These are phyloP conservation scores for Priocnemis perturbator DNA, from an alignment of 2,888 invertebrate species.

Conservation along the genomic window DNA sequence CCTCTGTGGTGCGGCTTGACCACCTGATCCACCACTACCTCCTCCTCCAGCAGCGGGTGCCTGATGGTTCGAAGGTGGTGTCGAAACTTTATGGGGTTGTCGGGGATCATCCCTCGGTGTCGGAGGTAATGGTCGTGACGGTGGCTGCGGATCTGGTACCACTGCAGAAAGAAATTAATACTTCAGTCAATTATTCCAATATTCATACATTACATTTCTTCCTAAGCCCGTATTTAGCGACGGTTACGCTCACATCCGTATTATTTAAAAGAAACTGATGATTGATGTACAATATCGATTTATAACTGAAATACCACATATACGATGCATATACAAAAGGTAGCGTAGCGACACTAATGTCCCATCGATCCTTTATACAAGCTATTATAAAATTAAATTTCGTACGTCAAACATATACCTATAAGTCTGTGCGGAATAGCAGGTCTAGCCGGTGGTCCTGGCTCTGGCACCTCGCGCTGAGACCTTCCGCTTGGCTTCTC, in stretches of 20 bases:
- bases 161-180: slow-evolving; percentile 72
- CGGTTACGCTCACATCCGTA: neutral
- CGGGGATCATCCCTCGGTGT: slow-evolving; percentile 83
- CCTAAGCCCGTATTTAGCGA: neutral
- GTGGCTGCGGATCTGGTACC: slow-evolving; percentile 91
- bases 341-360: no score
- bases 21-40: slow-evolving; percentile 64
- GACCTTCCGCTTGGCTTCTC: slow-evolving; percentile 65
- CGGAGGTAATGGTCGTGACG: slow-evolving; percentile 89
- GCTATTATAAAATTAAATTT: no score
- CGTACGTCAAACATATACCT: slow-evolving; percentile 70
- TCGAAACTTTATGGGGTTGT: slow-evolving; percentile 72
- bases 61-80: slow-evolving; percentile 73
- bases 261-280: no score
- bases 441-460: slow-evolving; percentile 91
- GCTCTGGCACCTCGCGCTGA: slow-evolving; percentile 81
- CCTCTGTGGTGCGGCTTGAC: slow-evolving; percentile 83
- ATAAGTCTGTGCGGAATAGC: slow-evolving; percentile 94
- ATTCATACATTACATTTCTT: neutral
- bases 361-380: no score
- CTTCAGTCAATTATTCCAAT: neutral
- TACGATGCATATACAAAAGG: no score
- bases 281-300: no score
- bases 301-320: no score
- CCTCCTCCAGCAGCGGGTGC: slow-evolving; percentile 73